phyloP scores from a whole-genome alignment of 2,113 vertebrate species.

The Entomyzon cyanotis region DNA sequence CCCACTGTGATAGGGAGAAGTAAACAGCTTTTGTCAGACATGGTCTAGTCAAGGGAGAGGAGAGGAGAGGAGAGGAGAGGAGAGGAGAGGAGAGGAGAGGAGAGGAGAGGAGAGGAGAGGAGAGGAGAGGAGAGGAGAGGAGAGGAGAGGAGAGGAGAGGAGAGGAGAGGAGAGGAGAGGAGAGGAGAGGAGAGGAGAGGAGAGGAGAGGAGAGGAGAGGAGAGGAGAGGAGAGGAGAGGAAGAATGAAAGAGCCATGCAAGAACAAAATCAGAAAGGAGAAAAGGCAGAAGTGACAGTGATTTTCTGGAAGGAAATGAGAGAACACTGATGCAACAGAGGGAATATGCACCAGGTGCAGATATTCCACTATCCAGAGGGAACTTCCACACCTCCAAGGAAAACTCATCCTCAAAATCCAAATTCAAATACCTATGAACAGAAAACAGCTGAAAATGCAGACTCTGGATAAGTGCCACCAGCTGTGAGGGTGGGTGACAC shows the following conservation, averaged over 20 bases:
- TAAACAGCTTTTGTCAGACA: background rate
- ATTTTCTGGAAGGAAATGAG: background rate
- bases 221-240: no score
- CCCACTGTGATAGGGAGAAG: background rate
- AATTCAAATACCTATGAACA: background rate
- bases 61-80: no score
- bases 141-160: background rate
- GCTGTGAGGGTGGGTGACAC: background rate
- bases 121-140: fast-evolving
- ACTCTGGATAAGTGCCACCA: background rate
- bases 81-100: no score
- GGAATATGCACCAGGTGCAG: background rate
- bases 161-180: no score
- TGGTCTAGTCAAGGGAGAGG: background rate
- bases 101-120: fast-evolving
- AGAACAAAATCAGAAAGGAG: background rate
- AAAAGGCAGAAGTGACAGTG: background rate
- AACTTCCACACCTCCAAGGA: background rate
- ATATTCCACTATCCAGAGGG: background rate
- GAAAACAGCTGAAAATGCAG: background rate
- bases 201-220: no score
- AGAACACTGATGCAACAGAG: background rate
- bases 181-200: no score
- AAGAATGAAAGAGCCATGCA: background rate
- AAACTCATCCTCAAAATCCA: background rate